Evolutionary conservation across 2,113 vertebrate genomes (phyloP).

Genomic region (Poeciliopsis turrubarensis): DNA sequence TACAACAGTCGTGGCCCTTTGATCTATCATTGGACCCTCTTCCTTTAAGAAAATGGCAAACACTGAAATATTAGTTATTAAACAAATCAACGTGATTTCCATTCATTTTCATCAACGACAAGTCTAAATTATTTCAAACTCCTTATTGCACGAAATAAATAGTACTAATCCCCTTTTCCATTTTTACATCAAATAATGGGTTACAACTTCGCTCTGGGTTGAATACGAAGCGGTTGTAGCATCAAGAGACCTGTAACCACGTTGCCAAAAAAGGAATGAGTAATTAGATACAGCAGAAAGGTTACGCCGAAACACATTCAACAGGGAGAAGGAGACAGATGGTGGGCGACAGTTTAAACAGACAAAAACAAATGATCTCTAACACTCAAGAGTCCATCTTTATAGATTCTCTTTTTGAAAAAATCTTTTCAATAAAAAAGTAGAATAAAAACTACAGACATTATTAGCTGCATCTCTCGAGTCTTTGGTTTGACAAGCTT

Average conservation of each 20-base stretch:
- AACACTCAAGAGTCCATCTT: background rate
- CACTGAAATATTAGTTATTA: background rate
- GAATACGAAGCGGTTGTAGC: constrained; percentile 2
- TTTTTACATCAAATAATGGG: constrained; percentile 29
- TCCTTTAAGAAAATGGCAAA: background rate
- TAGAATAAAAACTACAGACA: background rate
- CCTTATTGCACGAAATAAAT: constrained; percentile 4
- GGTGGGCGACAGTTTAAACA: constrained; percentile 14
- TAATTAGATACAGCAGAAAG: constrained; percentile 15
- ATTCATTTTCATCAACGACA: background rate
- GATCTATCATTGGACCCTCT: background rate
- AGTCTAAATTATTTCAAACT: background rate
- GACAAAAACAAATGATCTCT: constrained; percentile 15
- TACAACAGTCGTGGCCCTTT: constrained; percentile 28
- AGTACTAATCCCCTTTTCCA: constrained; percentile 35
- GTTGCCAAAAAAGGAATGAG: constrained; percentile 9
- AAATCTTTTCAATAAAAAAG: background rate
- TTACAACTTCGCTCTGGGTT: background rate
- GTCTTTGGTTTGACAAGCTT: constrained; percentile 9
- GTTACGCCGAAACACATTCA: constrained; percentile 6
- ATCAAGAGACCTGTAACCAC: background rate
- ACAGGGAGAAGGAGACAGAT: constrained; percentile 19
- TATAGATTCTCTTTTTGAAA: background rate
- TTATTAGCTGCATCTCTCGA: background rate
- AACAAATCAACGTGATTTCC: background rate